A percentile compares a stretch with the other conserved stretches of the same genome.
Conservation (phyloP, 2,113 vertebrate species). For the Lanius collurio region DNA sequence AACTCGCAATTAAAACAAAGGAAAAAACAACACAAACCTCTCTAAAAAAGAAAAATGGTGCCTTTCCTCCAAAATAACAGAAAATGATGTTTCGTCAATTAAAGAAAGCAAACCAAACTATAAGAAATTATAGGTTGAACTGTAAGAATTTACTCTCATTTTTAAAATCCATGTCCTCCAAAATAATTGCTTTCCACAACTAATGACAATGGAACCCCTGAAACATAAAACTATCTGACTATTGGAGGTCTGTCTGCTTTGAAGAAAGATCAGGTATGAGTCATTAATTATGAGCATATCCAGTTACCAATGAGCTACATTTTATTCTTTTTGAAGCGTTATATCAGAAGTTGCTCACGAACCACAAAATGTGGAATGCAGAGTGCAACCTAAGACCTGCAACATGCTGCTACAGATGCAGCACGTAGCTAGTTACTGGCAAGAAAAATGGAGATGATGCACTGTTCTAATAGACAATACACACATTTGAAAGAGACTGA, state of each 20-base stretch:
- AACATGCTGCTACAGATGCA: not conserved
- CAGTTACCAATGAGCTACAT: not conserved
- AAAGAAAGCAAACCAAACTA: not conserved
- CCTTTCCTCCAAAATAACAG: fast-evolving
- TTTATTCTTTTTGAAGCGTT: not conserved
- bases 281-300: not conserved
- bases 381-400: not conserved
- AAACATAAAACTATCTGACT: not conserved
- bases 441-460: not conserved
- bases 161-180: not conserved
- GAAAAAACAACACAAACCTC: not conserved
- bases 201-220: not conserved
- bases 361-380: fast-evolving
- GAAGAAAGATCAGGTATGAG: not conserved
- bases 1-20: not conserved
- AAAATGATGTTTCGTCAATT: not conserved
- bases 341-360: not conserved
- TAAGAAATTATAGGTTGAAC: not conserved
- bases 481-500: not conserved
- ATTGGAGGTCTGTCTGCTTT: not conserved
- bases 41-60: not conserved
- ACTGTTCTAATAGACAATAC: not conserved
- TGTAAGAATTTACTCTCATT: not conserved
- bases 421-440: not conserved
- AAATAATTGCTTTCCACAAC: not conserved